Evolutionary conservation across 23 tunicate species (phyloP).

Genomic region (Diplosoma virens): DNA sequence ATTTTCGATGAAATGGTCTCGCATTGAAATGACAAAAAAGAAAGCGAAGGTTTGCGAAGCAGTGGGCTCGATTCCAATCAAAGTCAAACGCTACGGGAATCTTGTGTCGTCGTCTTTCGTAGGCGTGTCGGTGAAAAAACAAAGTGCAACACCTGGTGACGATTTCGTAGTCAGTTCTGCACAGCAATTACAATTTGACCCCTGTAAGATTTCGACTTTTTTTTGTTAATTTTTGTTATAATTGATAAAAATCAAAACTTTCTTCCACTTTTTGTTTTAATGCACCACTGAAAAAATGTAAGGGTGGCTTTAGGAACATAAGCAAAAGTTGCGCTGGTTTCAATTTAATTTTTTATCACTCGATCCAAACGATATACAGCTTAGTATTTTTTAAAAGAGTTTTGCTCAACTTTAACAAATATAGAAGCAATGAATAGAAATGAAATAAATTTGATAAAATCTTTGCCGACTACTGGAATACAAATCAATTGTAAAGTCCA

Average conservation of each 20-base stretch:
- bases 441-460: too few species aligned
- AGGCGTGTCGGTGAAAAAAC: constrained; percentile 24
- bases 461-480: too few species aligned
- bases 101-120: constrained; percentile 45
- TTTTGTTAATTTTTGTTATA: too few species aligned
- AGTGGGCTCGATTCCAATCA: constrained; percentile 13
- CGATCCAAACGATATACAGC: too few species aligned
- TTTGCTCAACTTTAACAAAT: too few species aligned
- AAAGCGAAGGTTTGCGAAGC: constrained; percentile 50
- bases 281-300: background rate
- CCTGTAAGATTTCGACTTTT: constrained; percentile 63
- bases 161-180: constrained; percentile 54
- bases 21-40: constrained; percentile 36
- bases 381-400: too few species aligned
- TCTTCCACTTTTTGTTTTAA: too few species aligned
- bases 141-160: constrained; percentile 18
- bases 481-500: too few species aligned
- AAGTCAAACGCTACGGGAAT: constrained; percentile 52
- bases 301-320: background rate
- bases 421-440: too few species aligned
- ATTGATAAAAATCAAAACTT: too few species aligned
- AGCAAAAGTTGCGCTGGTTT: too few species aligned
- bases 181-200: constrained; percentile 81
- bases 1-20: constrained; percentile 76
- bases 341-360: too few species aligned